phyloP scores from a whole-genome alignment of 2,797 vertebrate species.

The Chelmon rostratus region DNA sequence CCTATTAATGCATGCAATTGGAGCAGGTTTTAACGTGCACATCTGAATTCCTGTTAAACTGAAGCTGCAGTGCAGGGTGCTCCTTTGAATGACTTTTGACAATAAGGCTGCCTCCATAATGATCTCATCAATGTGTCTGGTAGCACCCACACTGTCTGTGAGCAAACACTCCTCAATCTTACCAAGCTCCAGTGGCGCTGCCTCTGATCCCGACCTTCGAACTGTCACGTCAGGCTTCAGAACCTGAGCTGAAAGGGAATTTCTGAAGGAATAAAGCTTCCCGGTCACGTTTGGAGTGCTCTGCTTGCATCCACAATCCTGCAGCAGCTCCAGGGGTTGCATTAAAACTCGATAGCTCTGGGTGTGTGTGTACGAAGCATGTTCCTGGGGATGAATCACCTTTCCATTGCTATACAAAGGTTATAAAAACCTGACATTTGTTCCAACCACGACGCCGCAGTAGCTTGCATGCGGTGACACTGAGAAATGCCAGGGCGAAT shows the following conservation, averaged over 20 bases:
- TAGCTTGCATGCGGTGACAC: constrained; percentile 57
- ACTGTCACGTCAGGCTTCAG: too few relatives aligned
- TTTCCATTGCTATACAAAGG: constrained; percentile 55
- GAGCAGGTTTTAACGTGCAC: too few relatives aligned
- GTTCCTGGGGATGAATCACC: constrained; percentile 44
- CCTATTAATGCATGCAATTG: too few relatives aligned
- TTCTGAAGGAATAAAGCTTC: background rate
- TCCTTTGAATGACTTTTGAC: constrained; percentile 3
- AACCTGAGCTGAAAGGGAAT: background rate
- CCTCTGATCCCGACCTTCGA: background rate
- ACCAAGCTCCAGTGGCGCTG: background rate
- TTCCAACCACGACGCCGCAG: constrained; percentile 37
- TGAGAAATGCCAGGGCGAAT: constrained; percentile 62
- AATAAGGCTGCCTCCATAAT: background rate
- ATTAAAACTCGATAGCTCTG: background rate
- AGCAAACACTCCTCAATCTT: background rate
- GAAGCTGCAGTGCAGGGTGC: background rate
- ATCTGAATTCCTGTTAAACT: too few relatives aligned
- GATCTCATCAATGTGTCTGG: background rate
- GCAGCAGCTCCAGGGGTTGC: background rate
- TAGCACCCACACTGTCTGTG: background rate
- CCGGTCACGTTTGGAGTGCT: background rate
- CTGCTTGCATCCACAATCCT: constrained; percentile 5
- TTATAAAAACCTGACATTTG: constrained; percentile 70
- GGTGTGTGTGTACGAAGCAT: constrained; percentile 1